These are phyloP conservation scores for Tolmerus cingulatus DNA, from an alignment of 2,888 invertebrate genomes.

Conservation along the genomic window DNA sequence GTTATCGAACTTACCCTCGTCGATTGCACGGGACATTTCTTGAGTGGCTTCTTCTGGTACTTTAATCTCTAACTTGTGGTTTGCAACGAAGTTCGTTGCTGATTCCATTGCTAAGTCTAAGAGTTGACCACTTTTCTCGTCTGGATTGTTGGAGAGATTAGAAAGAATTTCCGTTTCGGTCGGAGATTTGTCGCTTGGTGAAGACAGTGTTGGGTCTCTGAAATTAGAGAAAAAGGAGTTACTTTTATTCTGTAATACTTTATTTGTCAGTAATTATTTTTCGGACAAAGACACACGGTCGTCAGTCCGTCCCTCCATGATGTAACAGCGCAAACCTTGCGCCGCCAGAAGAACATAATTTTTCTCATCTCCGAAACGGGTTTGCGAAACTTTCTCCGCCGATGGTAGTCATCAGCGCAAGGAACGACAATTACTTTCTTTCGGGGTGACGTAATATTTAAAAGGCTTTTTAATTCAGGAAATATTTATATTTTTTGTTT, in stretches of 20 bases:
- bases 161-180: slow-evolving; percentile 66
- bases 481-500: background rate
- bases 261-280: background rate
- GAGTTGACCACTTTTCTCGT: slow-evolving; percentile 67
- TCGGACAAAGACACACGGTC: background rate
- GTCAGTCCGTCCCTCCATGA: background rate
- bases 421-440: slow-evolving; percentile 16
- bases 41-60: slow-evolving; percentile 72
- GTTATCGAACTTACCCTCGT: slow-evolving; percentile 70
- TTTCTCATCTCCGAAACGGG: background rate
- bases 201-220: slow-evolving; percentile 60
- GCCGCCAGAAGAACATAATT: background rate
- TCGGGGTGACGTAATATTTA: background rate
- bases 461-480: background rate
- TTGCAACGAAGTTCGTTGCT: slow-evolving; percentile 67
- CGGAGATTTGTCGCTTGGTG: slow-evolving; percentile 61
- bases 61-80: slow-evolving; percentile 74
- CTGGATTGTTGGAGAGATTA: slow-evolving; percentile 65
- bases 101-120: slow-evolving; percentile 68
- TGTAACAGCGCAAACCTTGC: background rate
- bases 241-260: background rate
- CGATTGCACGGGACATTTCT: slow-evolving; percentile 74
- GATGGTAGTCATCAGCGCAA: background rate
- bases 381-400: background rate
- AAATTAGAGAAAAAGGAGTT: slow-evolving; percentile 15